These are phyloP conservation scores for Diaphora mendica DNA, from an alignment of 2,888 invertebrate species.

Conservation along the genomic window DNA sequence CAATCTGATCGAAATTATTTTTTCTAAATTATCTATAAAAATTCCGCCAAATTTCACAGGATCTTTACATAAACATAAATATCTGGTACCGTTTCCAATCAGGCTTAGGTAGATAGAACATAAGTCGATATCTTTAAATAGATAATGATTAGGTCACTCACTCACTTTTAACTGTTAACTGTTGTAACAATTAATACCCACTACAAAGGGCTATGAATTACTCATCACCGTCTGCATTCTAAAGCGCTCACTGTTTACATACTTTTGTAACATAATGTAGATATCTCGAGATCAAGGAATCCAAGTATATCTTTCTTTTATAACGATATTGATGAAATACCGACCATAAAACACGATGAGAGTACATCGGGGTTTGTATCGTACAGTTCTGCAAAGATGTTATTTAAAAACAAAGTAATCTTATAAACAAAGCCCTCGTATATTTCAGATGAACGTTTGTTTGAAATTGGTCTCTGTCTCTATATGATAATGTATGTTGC, in stretches of 20 bases:
- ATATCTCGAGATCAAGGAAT: constrained; percentile 70
- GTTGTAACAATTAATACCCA: constrained; percentile 39
- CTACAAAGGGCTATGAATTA: constrained; percentile 30
- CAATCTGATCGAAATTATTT: too few species aligned
- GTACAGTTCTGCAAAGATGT: constrained; percentile 38
- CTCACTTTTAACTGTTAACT: constrained; percentile 26
- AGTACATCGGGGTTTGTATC: constrained; percentile 46
- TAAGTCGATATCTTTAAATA: constrained; percentile 21
- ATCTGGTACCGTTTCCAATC: constrained; percentile 8
- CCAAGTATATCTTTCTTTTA: constrained; percentile 41
- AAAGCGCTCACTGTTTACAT: constrained; percentile 56
- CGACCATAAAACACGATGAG: constrained; percentile 51
- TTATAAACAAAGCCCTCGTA: background rate
- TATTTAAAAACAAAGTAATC: background rate
- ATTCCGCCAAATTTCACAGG: too few species aligned
- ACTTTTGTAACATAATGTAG: constrained; percentile 42
- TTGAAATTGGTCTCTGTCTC: constrained; percentile 36
- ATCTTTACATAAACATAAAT: too few species aligned
- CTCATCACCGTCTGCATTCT: constrained; percentile 29
- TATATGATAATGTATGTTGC: constrained; percentile 23
- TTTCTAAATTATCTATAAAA: too few species aligned
- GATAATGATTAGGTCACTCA: background rate
- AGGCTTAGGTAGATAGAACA: constrained; percentile 12
- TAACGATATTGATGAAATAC: constrained; percentile 65
- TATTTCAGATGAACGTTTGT: background rate